A percentile compares a stretch with the other conserved stretches of the same genome.
These are phyloP conservation scores for Azorinus chamasolen DNA, from an alignment of 2,888 invertebrate genomes.

Conservation along the genomic window DNA sequence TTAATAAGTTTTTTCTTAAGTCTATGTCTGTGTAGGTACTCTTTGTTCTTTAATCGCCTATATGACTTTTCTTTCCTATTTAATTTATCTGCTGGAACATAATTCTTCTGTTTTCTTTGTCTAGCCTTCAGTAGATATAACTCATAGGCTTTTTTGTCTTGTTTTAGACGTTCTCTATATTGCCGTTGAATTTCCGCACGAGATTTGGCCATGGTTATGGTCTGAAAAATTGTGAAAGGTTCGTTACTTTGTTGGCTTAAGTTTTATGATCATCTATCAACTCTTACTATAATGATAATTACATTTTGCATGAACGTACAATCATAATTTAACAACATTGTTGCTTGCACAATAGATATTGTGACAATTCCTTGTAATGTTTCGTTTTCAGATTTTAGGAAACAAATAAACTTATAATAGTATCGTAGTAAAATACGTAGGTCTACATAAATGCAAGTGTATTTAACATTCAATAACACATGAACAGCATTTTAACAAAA, in stretches of 20 bases:
- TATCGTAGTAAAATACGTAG: no score
- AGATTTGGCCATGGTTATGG: constrained; percentile 5
- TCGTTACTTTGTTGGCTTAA: no score
- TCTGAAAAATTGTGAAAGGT: constrained; percentile 6
- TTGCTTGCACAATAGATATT: no score
- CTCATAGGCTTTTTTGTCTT: not conserved
- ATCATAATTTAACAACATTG: constrained; percentile 2
- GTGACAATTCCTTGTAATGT: no score
- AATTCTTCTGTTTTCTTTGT: constrained; percentile 14
- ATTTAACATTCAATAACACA: no score
- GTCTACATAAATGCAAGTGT: no score
- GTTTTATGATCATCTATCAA: no score
- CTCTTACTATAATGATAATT: no score
- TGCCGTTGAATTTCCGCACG: no score
- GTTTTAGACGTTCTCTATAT: constrained; percentile 2
- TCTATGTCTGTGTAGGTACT: constrained; percentile 15
- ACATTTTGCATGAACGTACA: not conserved
- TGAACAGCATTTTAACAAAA: no score
- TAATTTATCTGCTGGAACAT: constrained; percentile 9
- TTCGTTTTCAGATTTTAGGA: no score
- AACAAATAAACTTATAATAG: no score
- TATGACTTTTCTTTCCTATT: not conserved
- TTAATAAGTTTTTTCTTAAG: constrained; percentile 1
- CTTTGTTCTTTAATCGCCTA: constrained; percentile 6
- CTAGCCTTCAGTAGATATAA: constrained; percentile 11